These are phyloP conservation scores for Pyrocoelia pectoralis DNA, from an alignment of 2,888 invertebrate species.

Conservation along the genomic window DNA sequence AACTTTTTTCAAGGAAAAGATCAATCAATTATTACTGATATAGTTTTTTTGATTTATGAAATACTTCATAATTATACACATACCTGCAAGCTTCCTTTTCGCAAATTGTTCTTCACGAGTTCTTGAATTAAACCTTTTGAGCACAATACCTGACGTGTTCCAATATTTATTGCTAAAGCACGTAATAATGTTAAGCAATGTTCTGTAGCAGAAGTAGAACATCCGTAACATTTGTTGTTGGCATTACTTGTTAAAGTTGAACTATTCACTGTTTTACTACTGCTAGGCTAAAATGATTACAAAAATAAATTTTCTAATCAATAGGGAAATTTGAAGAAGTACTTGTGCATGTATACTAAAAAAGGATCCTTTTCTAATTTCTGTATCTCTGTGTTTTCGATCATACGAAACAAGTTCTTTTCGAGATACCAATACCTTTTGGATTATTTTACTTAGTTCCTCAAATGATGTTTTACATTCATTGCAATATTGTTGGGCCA, in stretches of 20 bases:
- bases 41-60: too few species aligned
- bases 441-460: conserved; percentile 88
- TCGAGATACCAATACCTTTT: conserved; percentile 90
- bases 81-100: conserved; percentile 82
- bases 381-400: conserved; percentile 76
- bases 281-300: conserved; percentile 7
- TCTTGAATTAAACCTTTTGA: conserved; percentile 89
- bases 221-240: conserved; percentile 82
- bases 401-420: conserved; percentile 93
- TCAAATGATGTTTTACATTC: conserved; percentile 96
- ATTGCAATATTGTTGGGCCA: conserved; percentile 94
- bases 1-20: too few species aligned
- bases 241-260: conserved; percentile 41
- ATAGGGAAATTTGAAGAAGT: background rate
- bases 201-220: conserved; percentile 90
- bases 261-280: conserved; percentile 9
- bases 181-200: conserved; percentile 91
- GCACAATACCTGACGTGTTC: conserved; percentile 78
- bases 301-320: background rate
- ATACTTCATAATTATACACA: too few species aligned
- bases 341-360: conserved; percentile 25
- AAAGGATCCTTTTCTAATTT: conserved; percentile 41
- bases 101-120: conserved; percentile 87
- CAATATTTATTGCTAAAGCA: conserved; percentile 83
- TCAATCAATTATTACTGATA: too few species aligned